These are phyloP conservation scores for Sebastes nivosus DNA, from an alignment of 2,797 vertebrate species.

Conservation along the genomic window DNA sequence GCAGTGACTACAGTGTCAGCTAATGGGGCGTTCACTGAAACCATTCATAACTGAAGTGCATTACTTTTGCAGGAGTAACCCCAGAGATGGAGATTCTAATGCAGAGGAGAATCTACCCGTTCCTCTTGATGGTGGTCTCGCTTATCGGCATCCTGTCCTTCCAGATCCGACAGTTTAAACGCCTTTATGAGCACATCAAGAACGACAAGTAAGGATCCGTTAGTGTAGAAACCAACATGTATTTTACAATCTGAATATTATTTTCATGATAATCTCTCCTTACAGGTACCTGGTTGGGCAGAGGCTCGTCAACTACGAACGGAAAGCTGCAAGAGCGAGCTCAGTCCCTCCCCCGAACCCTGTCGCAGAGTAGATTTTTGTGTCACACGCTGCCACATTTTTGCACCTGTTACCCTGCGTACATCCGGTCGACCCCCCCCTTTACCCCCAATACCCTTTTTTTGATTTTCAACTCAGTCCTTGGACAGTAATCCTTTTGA, in stretches of 20 bases:
- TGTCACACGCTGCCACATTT: slow-evolving; percentile 50
- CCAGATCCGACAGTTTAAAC: slow-evolving; percentile 98
- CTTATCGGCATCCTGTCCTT: slow-evolving; percentile 97
- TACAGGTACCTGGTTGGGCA: slow-evolving; percentile 97
- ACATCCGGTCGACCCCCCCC: slow-evolving; percentile 59
- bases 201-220: slow-evolving; percentile 93
- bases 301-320: slow-evolving; percentile 97
- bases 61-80: slow-evolving; percentile 87
- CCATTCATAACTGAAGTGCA: not conserved
- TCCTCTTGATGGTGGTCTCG: slow-evolving; percentile 96
- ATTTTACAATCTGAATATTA: not conserved
- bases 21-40: not conserved
- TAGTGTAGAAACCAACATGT: not conserved
- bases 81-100: slow-evolving; percentile 97
- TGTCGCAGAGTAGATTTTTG: slow-evolving; percentile 86
- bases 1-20: not conserved
- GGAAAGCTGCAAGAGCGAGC: slow-evolving; percentile 90
- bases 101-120: slow-evolving; percentile 97
- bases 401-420: slow-evolving; percentile 39
- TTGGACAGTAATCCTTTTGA: slow-evolving; percentile 70
- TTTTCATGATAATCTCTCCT: slow-evolving; percentile 1
- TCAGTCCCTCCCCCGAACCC: slow-evolving; percentile 85
- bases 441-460: slow-evolving; percentile 21
- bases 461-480: slow-evolving; percentile 71
- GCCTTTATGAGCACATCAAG: slow-evolving; percentile 99